Evolutionary conservation across 2,113 vertebrate species (phyloP), one percentile per base, ranked within the genome.

Genomic region (Thamnophis sirtalis): DNA sequence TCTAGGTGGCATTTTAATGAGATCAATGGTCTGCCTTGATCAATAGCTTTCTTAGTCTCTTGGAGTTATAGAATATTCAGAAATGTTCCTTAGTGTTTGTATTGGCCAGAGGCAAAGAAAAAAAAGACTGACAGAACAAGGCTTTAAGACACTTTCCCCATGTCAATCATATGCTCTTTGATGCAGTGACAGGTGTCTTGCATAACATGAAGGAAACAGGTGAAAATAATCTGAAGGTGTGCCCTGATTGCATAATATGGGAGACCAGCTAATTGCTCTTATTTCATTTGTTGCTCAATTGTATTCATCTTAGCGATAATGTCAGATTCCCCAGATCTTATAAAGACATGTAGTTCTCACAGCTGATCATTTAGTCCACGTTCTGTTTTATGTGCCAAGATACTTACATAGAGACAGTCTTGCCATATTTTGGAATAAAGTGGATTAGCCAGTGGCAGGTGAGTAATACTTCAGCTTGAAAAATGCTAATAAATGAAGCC

Each of bases 111-210:
- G 51, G 92, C 2, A 43, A 94, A 13, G 68, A 86, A 96, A 86
- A 96, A 96, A 95, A 93, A 95, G 6, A 19, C 91, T 95, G 91
- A 91, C 51, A 93, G 96, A 95, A 90, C 90, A 84, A 94, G 94
- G 92, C 24, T 87, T 95, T 95, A 26, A n/a, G 85, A 91, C 93
- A 93, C 94, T 2, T 94, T 63, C 54, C 21, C 3, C 50, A 91
- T 90, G 56, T 60, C 92, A 94, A 96, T 96, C 92, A 96, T 54
- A 50, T 86, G 91, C 86, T 60, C 51, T 94, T 96, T 96, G 95
- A 97, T 97, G 93, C 94, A 96, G 93, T 96, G 96, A 96, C 91
- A 95, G 91, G 92, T 96, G 60, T 94, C 96, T 96, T 24, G 3
- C 94, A 84, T 94, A 94, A 95, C 91, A 95, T 38, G 95, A 88